Conservation (phyloP, 1,140 invertebrate species). For the Condylostylus longicornis region DNA sequence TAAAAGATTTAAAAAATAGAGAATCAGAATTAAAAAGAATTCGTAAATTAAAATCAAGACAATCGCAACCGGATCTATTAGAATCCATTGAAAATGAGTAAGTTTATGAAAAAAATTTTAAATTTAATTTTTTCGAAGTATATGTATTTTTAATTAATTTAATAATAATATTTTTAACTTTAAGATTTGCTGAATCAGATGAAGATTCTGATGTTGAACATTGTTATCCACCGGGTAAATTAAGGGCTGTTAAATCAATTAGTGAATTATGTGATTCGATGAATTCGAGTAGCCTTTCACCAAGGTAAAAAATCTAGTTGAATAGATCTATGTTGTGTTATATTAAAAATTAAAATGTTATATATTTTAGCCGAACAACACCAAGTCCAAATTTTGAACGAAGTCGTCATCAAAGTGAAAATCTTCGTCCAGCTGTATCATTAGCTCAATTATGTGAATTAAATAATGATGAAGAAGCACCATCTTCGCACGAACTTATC, state of each 20-base stretch:
- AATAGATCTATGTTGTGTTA: too few relatives aligned
- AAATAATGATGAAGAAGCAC: constrained; percentile 38
- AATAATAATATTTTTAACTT: constrained; percentile 2
- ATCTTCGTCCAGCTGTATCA: constrained; percentile 40
- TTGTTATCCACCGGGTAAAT: constrained; percentile 37
- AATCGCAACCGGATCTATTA: constrained; percentile 33
- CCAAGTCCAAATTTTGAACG: constrained; percentile 11
- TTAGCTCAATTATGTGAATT: constrained; percentile 41
- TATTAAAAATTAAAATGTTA: too few relatives aligned
- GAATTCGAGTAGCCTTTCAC: constrained; percentile 33
- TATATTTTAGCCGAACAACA: constrained; percentile 6
- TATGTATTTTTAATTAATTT: too few relatives aligned
- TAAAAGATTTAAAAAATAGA: constrained; percentile 54
- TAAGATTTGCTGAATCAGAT: constrained; percentile 26
- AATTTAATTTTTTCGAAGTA: too few relatives aligned
- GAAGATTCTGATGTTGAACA: constrained; percentile 40
- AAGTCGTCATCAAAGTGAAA: neutral
- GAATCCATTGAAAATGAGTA: constrained; percentile 35
- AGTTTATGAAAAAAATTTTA: constrained; percentile 7
- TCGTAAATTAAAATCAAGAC: constrained; percentile 29
- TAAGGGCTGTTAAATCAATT: constrained; percentile 40
- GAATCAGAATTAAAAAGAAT: constrained; percentile 56
- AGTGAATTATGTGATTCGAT: constrained; percentile 38
- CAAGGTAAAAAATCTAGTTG: constrained; percentile 10
- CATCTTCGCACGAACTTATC: constrained; percentile 41